These are phyloP conservation scores for Tuberolachnus salignus DNA, from an alignment of 2,888 invertebrate genomes.

Conservation along the genomic window DNA sequence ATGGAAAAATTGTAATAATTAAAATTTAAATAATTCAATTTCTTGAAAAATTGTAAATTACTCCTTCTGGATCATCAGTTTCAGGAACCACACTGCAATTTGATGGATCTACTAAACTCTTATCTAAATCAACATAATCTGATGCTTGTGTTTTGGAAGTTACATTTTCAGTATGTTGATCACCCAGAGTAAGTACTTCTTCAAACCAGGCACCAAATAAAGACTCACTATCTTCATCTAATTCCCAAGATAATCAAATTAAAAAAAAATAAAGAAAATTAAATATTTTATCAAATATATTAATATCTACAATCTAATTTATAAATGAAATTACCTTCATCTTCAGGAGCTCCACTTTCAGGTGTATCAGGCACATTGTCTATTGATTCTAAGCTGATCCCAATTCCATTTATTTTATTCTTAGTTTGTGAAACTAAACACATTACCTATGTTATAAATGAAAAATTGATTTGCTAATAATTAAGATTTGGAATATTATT, in stretches of 20 bases:
- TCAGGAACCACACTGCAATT: constrained; percentile 72
- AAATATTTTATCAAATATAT: constrained; percentile 42
- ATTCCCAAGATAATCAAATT: constrained; percentile 58
- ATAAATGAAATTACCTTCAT: constrained; percentile 71
- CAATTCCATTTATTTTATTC: constrained; percentile 32
- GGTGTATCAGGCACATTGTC: constrained; percentile 25
- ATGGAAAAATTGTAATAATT: constrained; percentile 13
- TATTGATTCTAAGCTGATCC: constrained; percentile 38
- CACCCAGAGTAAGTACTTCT: constrained; percentile 85
- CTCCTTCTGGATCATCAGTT: constrained; percentile 78
- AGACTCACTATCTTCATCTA: constrained; percentile 81
- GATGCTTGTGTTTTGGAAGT: constrained; percentile 62
- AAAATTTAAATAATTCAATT: constrained; percentile 13
- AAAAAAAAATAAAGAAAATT: constrained; percentile 59
- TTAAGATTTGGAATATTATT: no score
- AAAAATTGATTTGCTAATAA: not conserved
- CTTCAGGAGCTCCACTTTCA: constrained; percentile 67
- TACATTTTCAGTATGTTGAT: constrained; percentile 61
- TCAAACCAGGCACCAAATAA: constrained; percentile 93
- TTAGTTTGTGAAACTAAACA: constrained; percentile 29
- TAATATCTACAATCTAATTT: constrained; percentile 57
- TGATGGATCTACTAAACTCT: constrained; percentile 58
- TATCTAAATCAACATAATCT: constrained; percentile 64
- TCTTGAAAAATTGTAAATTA: constrained; percentile 61
- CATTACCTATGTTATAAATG: constrained; percentile 12